Base-by-base conservation (phyloP, 2,113 vertebrate genomes). In the Coptodon bakossiorum region DNA sequence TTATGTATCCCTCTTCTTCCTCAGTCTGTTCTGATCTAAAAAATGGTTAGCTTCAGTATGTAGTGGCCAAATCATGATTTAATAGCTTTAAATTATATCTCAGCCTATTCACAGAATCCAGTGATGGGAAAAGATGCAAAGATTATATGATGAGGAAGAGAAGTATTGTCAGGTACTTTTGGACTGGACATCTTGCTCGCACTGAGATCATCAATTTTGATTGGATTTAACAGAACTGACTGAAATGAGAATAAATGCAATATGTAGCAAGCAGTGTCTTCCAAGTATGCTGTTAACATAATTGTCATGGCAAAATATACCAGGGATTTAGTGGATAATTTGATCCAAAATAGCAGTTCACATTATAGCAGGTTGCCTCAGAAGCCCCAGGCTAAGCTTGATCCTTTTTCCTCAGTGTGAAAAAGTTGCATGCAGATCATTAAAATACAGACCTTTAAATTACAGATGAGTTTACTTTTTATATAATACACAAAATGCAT, bases 181-280 rank as follows among this genome's bases (percentile, higher is more conserved):
- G 82, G 54, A 57, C 31, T 13, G 43, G 36, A 61, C 54, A 43
- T 53, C 34, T 7, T 14, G 52, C 11, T 82, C 31, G 27, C 24
- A 89, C 87, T 71, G 92, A 95, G 13, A 92, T 80, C 27, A 84
- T 96, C 4, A 38, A 9, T 38, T 80, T 43, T 88, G 61, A 90
- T 17, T 53, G 76, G 84, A 43, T 87, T 85, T 68, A 80, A 82
- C 54, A n/a, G 17, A 85, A 84, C 17, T 43, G n/a, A 80, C 17
- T 45, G 24, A 68, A 63, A 73, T 76, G 50, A 86, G 43, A 34
- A 40, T 63, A 81, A 86, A 82, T 81, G 54, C 17, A 90, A 56
- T 50, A 43, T 34, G 50, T 63, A 76, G 34, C 36, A 50, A 66
- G 31, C 34, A 31, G 27, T 45, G 61, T 50, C 52, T 36, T 86